Conservation (phyloP, 2,888 invertebrate genomes). For the Brachypalpus laphriformis region DNA sequence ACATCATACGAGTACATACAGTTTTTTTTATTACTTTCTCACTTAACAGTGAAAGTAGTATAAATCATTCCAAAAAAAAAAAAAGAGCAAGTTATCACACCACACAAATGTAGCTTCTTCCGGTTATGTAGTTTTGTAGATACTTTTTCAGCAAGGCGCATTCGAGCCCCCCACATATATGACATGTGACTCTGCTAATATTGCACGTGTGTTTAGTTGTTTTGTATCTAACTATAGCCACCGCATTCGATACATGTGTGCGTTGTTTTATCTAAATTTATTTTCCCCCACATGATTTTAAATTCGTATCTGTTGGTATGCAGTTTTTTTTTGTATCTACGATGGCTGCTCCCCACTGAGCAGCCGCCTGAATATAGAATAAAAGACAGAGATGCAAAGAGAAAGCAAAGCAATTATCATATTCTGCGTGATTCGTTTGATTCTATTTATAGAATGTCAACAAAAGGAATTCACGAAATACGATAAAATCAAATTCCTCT, state of each 20-base stretch:
- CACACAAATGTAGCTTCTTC: conserved; percentile 19
- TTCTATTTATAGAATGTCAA: conserved; percentile 55
- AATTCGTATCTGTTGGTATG: conserved; percentile 13
- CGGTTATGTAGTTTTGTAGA: conserved; percentile 3
- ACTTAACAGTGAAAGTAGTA: neutral
- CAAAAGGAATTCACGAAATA: conserved; percentile 43
- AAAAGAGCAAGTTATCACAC: neutral
- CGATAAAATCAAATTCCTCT: conserved; percentile 31
- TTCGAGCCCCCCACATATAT: neutral
- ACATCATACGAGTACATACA: neutral
- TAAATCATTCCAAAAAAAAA: conserved; percentile 16
- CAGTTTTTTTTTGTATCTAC: neutral
- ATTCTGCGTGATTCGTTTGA: conserved; percentile 34
- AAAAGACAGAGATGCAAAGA: conserved; percentile 2
- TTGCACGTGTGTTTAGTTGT: conserved; percentile 29
- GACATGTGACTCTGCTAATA: conserved; percentile 22
- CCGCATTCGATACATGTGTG: conserved; percentile 1
- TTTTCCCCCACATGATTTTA: conserved; percentile 14
- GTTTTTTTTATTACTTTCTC: conserved; percentile 17
- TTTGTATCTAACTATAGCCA: neutral
- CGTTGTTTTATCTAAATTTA: conserved; percentile 13
- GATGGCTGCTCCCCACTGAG: neutral
- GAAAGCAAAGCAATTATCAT: conserved; percentile 29
- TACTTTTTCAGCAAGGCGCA: neutral
- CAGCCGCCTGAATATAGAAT: neutral